phyloP scores from a whole-genome alignment of 2,113 vertebrate genomes.

The Lagenorhynchus albirostris region DNA sequence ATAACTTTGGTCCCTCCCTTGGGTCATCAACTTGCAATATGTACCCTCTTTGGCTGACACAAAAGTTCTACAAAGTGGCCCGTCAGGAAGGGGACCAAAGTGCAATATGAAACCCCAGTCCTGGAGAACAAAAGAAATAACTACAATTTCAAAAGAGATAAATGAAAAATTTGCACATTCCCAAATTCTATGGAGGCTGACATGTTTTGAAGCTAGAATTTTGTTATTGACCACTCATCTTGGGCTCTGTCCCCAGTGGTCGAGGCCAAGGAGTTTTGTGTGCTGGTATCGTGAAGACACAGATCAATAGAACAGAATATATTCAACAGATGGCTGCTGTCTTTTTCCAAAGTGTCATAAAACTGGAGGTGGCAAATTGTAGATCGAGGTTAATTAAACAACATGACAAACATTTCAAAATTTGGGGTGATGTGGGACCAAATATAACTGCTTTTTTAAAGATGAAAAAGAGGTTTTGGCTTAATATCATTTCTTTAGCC shows the following conservation, averaged over 20 bases:
- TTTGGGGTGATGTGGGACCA: neutral
- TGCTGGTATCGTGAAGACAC: neutral
- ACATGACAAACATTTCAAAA: neutral
- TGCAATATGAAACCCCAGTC: neutral
- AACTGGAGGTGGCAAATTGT: neutral
- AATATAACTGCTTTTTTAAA: neutral
- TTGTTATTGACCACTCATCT: neutral
- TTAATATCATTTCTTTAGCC: neutral
- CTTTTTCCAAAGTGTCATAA: neutral
- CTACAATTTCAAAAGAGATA: neutral
- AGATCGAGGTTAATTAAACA: neutral
- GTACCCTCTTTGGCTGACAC: neutral
- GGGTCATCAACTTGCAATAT: neutral
- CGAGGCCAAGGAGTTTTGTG: neutral
- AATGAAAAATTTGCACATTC: neutral
- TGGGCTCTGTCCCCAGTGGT: neutral
- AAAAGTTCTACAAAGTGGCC: neutral
- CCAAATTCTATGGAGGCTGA: neutral
- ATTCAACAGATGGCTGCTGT: neutral
- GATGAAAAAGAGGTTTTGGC: neutral
- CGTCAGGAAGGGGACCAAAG: neutral
- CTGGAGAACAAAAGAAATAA: constrained; percentile 3
- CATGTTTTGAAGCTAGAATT: neutral
- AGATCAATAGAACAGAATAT: neutral
- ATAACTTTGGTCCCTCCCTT: neutral